These are phyloP conservation scores for Brachyhypopomus gauderio DNA, from an alignment of 2,113 vertebrate genomes.

Conservation along the genomic window DNA sequence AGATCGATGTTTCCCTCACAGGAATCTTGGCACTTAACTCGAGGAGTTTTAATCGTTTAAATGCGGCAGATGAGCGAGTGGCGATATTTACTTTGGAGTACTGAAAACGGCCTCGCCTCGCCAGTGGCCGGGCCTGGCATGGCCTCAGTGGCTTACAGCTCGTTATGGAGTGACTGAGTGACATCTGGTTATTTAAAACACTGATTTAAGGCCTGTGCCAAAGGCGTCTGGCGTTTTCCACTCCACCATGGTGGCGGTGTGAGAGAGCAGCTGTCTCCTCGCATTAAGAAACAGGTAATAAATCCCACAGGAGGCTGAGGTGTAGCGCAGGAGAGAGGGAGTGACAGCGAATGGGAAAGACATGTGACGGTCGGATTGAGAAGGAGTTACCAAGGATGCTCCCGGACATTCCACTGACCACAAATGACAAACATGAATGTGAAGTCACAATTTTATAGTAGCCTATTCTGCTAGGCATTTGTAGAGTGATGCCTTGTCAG, in stretches of 20 bases:
- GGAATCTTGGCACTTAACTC: conserved; percentile 43
- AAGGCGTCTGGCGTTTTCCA: conserved; percentile 45
- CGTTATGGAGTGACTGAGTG: conserved; percentile 38
- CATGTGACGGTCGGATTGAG: conserved; percentile 40
- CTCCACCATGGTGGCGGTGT: conserved; percentile 46
- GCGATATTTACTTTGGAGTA: conserved; percentile 51
- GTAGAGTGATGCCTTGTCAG: not conserved
- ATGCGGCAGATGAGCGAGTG: conserved; percentile 50
- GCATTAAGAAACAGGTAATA: conserved; percentile 64
- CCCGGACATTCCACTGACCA: conserved; percentile 1
- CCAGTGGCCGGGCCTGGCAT: conserved; percentile 28
- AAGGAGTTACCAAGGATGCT: not conserved
- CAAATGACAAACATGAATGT: not conserved
- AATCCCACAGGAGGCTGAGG: conserved; percentile 56
- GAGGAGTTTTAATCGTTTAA: conserved; percentile 57
- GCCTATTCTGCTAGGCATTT: not conserved
- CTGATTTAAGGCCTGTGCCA: conserved; percentile 38
- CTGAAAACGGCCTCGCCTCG: conserved; percentile 26
- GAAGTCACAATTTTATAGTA: not conserved
- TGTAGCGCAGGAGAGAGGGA: conserved; percentile 39
- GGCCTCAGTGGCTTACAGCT: conserved; percentile 15
- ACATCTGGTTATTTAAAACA: conserved; percentile 56
- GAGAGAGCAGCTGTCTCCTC: conserved; percentile 63
- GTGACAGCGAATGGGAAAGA: conserved; percentile 9
- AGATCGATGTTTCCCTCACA: conserved; percentile 57